Evolutionary conservation across 2,888 invertebrate species (phyloP), one percentile per base, ranked within the genome.

Genomic region (Xylota sylvarum): DNA sequence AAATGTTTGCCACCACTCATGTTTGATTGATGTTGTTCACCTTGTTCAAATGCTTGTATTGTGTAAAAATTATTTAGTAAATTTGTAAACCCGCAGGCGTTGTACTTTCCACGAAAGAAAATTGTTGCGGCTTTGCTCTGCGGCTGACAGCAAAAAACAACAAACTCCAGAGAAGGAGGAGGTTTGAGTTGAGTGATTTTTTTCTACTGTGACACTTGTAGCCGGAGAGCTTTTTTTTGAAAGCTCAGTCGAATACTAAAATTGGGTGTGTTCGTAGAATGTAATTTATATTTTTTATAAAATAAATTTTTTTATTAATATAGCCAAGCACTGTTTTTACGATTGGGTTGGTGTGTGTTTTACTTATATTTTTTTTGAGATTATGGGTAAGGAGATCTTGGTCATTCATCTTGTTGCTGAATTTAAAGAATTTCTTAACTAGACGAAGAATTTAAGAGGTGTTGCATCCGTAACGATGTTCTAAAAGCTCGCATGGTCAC

Each of bases 1-100:
- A 87, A 82, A 87, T 88, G 88, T 40, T 85, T 85, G 65, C 88
- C 87, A 23, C 70, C 87, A 62, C 80, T 87, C 88, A 88, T 88
- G n/a, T 37, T 87, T 12, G 2, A 7, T 40, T 10, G 7, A 7
- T 60, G 7, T 69, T 67, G 17, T 60, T 35, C 9, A 17, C n/a
- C 6, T 40, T 37, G 12, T 5, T 14, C 14, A 48, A 60, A 32
- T 30, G n/a, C 10, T 43, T 17, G 7, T 12, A 30, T 43, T 35
- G 27, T 46, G 10, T 6, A 3, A 6, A 55, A 52, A 23, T 23
- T 5, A 5, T 43, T 32, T 56, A 10, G 19, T 17, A 27, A 37
- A 43, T 30, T 67, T 67, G 56, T 17, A 46, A 23, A 23, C n/a
- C 9, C 2, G 27, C 40, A 77, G 32, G 67, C 77, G 48, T 77